Percentiles rank a stretch among this genome's conserved stretches.
phyloP scores from a whole-genome alignment of 2,797 vertebrate species.

The Orestias chungarensis region DNA sequence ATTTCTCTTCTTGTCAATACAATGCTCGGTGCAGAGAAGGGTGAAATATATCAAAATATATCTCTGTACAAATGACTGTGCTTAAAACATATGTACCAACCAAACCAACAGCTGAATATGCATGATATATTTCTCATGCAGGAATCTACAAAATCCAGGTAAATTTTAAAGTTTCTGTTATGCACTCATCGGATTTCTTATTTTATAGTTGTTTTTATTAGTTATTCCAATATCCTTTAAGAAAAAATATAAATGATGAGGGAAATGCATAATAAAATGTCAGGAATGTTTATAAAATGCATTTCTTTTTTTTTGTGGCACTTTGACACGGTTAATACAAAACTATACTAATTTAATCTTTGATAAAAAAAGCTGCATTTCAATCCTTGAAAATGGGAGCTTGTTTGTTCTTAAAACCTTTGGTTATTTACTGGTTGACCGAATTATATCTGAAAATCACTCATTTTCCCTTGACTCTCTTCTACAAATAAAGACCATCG shows the following conservation, averaged over 20 bases:
- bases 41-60: constrained; percentile 52
- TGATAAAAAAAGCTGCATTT: neutral
- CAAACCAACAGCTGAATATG: constrained; percentile 9
- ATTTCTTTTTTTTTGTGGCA: neutral
- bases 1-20: constrained; percentile 80
- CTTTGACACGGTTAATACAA: constrained; percentile 4
- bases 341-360: constrained; percentile 6
- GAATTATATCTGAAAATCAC: constrained; percentile 40
- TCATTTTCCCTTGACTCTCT: constrained; percentile 33
- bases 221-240: neutral
- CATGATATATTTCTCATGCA: neutral
- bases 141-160: neutral
- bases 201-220: neutral
- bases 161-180: constrained; percentile 9
- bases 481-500: constrained; percentile 31
- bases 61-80: constrained; percentile 43
- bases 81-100: constrained; percentile 22
- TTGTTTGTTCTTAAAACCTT: constrained; percentile 17
- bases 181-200: neutral
- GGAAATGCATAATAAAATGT: neutral
- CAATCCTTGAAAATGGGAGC: neutral
- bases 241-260: neutral
- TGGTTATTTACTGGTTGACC: constrained; percentile 23
- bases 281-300: neutral
- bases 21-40: constrained; percentile 54